These are phyloP conservation scores for Caenorhabditis zanzibari DNA, from an alignment of 2,888 invertebrate species.

Conservation along the genomic window DNA sequence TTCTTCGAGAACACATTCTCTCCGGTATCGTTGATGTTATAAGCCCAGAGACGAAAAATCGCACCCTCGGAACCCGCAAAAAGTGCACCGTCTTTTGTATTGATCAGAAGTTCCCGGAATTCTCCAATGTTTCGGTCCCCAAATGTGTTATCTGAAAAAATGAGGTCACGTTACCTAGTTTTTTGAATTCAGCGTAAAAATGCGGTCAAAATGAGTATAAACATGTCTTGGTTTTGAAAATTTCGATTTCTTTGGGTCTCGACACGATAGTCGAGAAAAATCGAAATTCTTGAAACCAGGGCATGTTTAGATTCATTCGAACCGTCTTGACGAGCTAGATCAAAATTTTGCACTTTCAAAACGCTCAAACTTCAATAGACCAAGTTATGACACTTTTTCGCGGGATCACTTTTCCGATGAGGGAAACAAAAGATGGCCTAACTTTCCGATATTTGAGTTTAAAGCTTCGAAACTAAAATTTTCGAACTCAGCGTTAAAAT, in stretches of 20 bases:
- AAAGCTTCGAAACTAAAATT: no score
- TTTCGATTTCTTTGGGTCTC: no score
- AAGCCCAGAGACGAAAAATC: slow-evolving; percentile 82
- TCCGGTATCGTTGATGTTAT: slow-evolving; percentile 83
- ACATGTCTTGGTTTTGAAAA: neutral
- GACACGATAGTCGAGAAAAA: neutral
- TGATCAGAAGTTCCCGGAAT: slow-evolving; percentile 80
- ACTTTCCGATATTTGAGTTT: no score
- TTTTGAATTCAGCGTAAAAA: neutral
- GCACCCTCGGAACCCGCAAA: slow-evolving; percentile 83
- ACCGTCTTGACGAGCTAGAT: neutral
- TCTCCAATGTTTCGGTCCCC: slow-evolving; percentile 73
- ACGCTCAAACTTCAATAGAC: no score
- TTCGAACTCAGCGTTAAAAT: neutral
- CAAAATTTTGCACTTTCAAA: neutral
- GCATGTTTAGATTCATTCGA: neutral
- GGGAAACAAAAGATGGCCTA: no score
- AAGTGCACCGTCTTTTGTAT: slow-evolving; percentile 79
- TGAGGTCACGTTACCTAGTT: neutral
- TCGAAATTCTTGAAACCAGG: neutral
- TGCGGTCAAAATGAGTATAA: neutral
- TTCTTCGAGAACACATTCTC: slow-evolving; percentile 80
- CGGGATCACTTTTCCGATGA: no score
- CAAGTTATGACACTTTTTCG: no score
- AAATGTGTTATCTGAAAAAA: slow-evolving; percentile 81